Percentiles rank a stretch among this genome's conserved stretches.
Evolutionary conservation across 2,888 invertebrate genomes (phyloP).

Genomic region (Diaprepes abbreviatus): DNA sequence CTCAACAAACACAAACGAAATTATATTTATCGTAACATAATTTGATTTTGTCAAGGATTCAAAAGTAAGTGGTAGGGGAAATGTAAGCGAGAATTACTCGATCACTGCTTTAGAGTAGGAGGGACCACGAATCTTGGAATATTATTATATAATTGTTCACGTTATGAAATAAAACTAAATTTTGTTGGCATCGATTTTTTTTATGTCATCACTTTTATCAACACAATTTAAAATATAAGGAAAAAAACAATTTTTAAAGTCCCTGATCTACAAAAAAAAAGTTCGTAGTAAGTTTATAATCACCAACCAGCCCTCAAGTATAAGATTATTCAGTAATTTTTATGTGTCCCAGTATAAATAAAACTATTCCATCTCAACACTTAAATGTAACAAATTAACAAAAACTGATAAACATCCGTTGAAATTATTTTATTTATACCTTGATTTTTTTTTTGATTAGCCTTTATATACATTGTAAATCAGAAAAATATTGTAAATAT

Average conservation of each 20-base stretch:
- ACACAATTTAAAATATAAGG: slow-evolving; percentile 33
- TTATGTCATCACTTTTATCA: slow-evolving; percentile 39
- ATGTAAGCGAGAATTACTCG: no score
- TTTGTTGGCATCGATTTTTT: slow-evolving; percentile 32
- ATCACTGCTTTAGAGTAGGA: no score
- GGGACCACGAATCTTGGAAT: no score
- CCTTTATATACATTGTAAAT: slow-evolving; percentile 58
- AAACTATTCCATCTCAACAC: slow-evolving; percentile 10
- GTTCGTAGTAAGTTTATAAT: slow-evolving; percentile 27
- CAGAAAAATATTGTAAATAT: slow-evolving; percentile 67
- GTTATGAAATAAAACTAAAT: slow-evolving; percentile 24
- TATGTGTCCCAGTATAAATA: slow-evolving; percentile 10
- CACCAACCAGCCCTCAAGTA: slow-evolving; percentile 29
- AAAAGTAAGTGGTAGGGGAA: no score
- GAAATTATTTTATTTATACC: slow-evolving; percentile 12
- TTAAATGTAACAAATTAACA: slow-evolving; percentile 34
- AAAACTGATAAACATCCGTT: slow-evolving; percentile 32
- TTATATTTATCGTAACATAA: no score
- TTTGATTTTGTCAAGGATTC: no score
- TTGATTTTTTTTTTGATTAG: slow-evolving; percentile 5
- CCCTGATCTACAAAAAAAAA: slow-evolving; percentile 35
- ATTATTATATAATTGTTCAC: no score
- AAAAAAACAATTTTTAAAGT: slow-evolving; percentile 25
- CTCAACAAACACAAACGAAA: no score
- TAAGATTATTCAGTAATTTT: slow-evolving; percentile 4